Evolutionary conservation across 2,888 invertebrate genomes (phyloP), one percentile per base, ranked within the genome.

Genomic region (Actias luna): DNA sequence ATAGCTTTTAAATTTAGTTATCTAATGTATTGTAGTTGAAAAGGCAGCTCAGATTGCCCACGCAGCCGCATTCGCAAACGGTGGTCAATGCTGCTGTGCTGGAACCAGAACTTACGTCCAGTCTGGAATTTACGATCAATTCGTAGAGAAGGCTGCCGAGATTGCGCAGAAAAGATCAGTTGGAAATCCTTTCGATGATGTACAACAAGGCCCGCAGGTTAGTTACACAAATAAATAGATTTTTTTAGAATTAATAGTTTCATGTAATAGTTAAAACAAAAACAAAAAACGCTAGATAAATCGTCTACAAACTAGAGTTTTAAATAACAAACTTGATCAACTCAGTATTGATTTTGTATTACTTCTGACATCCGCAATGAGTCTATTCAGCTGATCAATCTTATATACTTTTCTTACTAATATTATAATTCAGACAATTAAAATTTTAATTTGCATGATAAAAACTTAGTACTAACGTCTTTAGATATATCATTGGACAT

Each of bases 21-120:
- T 8, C 10, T 25, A 2, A 50, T 14, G 7, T 25, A 25, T 79
- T 79, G 1, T 68, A 92, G 92, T 92, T 60, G 91, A 91, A 61
- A 84, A 84, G 65, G 92, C 92, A 55, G 92, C 90, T 7, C 84
- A 86, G 66, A 85, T 88, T 27, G 91, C 92, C 1, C 90, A 90
- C 55, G 86, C 85, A 0, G 89, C 92, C 1, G 91, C 89, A 0
- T 92, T 92, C 25, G 84, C 87, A 0, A 92, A 92, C 65, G 87
- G 79, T 18, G 92, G 92, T 0, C 92, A 92, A 61, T 87, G 89
- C 65, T 92, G 92, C 66, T 89, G 87, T 58, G 98, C 98, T 3
- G 98, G 97, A 10, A 97, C 98, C 0, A 94, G 98, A 61, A 98
- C 98, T 0, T 98, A 95, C 79, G 98, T 99, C 0, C 97, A 98